Conservation (phyloP, 64 coral and sea anemone species). For the Pachyseris speciosa region DNA sequence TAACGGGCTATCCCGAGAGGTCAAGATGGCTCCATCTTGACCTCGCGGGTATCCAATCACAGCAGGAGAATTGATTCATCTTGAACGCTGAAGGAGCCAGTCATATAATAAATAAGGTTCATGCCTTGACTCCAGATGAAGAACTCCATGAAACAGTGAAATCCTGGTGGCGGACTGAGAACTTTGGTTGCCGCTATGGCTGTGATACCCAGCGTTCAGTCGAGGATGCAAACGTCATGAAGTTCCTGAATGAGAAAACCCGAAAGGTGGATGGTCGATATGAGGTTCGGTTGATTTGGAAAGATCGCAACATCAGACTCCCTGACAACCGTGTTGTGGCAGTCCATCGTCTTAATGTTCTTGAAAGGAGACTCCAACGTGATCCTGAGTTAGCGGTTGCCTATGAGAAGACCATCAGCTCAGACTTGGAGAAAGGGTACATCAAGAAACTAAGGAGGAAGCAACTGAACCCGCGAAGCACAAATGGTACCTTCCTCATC, state of each 20-base stretch:
- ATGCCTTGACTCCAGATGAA: background rate
- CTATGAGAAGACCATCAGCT: conserved; percentile 20
- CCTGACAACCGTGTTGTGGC: background rate
- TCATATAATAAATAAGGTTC: too few species aligned
- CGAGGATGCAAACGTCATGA: conserved; percentile 24
- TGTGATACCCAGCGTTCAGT: conserved; percentile 10
- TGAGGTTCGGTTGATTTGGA: conserved; percentile 26
- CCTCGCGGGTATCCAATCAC: too few species aligned
- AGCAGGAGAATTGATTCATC: too few species aligned
- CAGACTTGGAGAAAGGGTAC: conserved; percentile 11
- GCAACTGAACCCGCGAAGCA: background rate
- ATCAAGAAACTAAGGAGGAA: conserved; percentile 13
- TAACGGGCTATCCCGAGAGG: too few species aligned
- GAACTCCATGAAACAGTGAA: background rate
- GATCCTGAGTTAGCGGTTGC: background rate
- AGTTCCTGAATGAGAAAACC: conserved; percentile 14
- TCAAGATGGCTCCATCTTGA: too few species aligned
- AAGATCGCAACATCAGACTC: background rate
- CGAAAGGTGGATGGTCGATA: conserved; percentile 15
- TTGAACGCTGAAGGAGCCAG: too few species aligned
- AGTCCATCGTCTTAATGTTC: background rate
- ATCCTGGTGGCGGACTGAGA: conserved; percentile 4
- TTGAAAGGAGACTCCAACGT: conserved; percentile 3
- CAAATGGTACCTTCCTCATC: conserved; percentile 37
- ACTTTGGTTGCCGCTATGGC: conserved; percentile 28